Percentiles rank a stretch among this genome's conserved stretches.
Evolutionary conservation across 2,797 vertebrate genomes (phyloP).

Genomic region (Sphenopsis melanotis): DNA sequence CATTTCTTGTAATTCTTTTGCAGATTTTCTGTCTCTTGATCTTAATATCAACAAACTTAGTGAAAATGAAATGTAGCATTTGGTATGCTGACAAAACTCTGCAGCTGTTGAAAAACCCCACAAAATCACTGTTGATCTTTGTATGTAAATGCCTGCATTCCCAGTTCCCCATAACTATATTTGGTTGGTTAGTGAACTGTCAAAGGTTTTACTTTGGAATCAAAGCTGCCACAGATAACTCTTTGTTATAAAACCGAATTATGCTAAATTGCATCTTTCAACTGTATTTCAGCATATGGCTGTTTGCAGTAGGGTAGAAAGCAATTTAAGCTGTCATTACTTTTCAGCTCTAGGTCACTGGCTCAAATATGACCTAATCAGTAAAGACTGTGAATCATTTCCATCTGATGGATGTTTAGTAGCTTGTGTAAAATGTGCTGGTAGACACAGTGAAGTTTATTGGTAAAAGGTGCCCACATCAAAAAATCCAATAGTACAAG

Average conservation of each 20-base stretch:
- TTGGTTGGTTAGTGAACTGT: neutral
- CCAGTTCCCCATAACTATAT: neutral
- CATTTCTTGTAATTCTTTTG: constrained; percentile 30
- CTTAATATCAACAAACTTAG: constrained; percentile 48
- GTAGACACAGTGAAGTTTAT: constrained; percentile 25
- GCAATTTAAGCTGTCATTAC: constrained; percentile 20
- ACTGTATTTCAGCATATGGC: neutral
- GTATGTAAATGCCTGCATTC: neutral
- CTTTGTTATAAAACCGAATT: neutral
- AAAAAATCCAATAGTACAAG: constrained; percentile 35
- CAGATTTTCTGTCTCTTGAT: constrained; percentile 12
- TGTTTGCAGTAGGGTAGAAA: neutral
- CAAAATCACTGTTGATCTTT: constrained; percentile 46
- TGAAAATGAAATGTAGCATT: constrained; percentile 37
- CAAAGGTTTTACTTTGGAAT: neutral
- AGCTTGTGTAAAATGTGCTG: neutral
- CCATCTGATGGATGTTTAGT: constrained; percentile 31
- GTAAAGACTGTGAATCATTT: constrained; percentile 43
- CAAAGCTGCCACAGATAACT: neutral
- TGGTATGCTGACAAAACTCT: neutral
- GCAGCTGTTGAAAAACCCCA: constrained; percentile 28
- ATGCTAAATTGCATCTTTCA: constrained; percentile 4
- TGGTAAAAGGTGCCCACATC: constrained; percentile 12
- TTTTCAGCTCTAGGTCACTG: constrained; percentile 36
- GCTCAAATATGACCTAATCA: constrained; percentile 51